Conservation (phyloP, 2,888 invertebrate species). For the Tribolium freemani region DNA sequence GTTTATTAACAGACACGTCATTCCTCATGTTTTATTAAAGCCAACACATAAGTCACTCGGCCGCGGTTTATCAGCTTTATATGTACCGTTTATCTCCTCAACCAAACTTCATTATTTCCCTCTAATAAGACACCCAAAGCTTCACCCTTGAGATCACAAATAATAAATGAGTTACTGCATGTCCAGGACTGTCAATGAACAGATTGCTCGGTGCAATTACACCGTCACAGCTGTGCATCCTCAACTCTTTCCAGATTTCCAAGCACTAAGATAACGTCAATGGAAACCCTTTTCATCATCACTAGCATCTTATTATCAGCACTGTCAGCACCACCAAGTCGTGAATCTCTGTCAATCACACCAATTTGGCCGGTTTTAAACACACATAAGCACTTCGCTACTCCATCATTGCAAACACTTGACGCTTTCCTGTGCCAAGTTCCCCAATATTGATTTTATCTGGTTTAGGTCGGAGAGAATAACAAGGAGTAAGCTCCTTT, state of each 20-base stretch:
- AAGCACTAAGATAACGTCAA: neutral
- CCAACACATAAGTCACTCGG: constrained; percentile 24
- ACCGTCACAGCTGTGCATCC: neutral
- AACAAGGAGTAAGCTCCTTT: constrained; percentile 5
- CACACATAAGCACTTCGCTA: neutral
- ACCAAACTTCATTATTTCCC: neutral
- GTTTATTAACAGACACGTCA: constrained; percentile 58
- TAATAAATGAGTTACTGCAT: too few species aligned
- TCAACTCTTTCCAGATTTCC: neutral
- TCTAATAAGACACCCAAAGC: neutral
- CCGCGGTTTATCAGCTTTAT: neutral
- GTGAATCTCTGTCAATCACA: neutral
- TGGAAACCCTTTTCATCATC: constrained; percentile 8
- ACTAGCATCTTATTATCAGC: constrained; percentile 9
- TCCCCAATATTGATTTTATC: constrained; percentile 20
- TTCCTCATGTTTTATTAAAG: constrained; percentile 57
- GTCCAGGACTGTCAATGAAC: too few species aligned
- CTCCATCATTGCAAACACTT: constrained; percentile 19
- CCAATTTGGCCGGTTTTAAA: constrained; percentile 2
- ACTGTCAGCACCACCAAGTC: constrained; percentile 2
- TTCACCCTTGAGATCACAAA: too few species aligned
- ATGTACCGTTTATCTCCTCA: neutral
- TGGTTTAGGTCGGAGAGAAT: constrained; percentile 1
- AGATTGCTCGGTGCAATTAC: too few species aligned
- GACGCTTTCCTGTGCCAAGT: constrained; percentile 8